Evolutionary conservation across 2,888 invertebrate species (phyloP).

Genomic region (Drosophila nr. perissopoda): DNA sequence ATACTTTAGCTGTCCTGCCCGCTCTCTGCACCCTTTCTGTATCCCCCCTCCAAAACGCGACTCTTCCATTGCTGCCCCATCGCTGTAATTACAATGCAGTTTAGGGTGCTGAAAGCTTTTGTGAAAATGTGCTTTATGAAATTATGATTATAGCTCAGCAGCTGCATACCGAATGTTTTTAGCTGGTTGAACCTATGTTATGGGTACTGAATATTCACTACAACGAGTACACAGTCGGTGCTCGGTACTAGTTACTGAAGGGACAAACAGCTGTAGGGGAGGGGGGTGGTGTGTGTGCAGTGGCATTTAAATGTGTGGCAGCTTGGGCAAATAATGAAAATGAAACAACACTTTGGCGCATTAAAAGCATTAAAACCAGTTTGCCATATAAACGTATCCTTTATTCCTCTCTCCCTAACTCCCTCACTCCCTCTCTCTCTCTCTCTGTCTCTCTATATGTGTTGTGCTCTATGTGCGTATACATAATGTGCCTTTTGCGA

Average conservation of each 20-base stretch:
- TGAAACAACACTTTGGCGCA: constrained; percentile 81
- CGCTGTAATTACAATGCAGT: constrained; percentile 79
- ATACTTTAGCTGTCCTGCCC: constrained; percentile 35
- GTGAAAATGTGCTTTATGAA: constrained; percentile 83
- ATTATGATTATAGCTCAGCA: constrained; percentile 82
- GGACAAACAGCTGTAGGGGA: not conserved
- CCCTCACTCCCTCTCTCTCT: not conserved
- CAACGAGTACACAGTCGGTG: not conserved
- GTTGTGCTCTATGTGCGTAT: constrained; percentile 55
- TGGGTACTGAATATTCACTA: constrained; percentile 4
- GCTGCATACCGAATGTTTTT: constrained; percentile 64
- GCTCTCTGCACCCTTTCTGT: not conserved
- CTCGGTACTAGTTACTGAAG: constrained; percentile 1
- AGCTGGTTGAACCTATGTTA: not conserved
- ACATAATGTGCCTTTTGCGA: constrained; percentile 60
- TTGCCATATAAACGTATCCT: constrained; percentile 71
- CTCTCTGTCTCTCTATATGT: not conserved
- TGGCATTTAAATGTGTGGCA: constrained; percentile 78
- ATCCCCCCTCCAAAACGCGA: not conserved
- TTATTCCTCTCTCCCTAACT: not conserved
- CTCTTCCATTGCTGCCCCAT: constrained; percentile 17
- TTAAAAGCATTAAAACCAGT: constrained; percentile 81
- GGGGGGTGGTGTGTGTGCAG: constrained; percentile 1
- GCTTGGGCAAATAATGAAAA: constrained; percentile 80
- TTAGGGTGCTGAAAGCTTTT: constrained; percentile 82